Base-by-base conservation (phyloP, 92 coral and sea anemone species). In the Porites evermanni region DNA sequence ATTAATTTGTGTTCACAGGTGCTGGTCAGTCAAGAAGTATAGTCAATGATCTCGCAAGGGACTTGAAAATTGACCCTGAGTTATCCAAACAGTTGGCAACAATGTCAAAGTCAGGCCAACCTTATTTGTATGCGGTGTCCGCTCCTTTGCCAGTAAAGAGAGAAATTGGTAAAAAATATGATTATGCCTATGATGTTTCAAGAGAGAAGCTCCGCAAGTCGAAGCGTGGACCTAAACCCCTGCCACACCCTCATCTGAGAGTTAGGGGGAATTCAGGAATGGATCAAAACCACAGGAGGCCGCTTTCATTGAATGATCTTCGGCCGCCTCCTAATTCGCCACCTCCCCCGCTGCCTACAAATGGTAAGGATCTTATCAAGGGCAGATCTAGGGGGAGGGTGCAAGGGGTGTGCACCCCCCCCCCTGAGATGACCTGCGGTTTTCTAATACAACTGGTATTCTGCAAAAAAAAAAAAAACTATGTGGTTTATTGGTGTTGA, bases 51-150 rank as follows among this genome's bases (percentile, higher is more conserved):
- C 86, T 95, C n/a, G 92, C 94, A 18, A 79, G 82, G 58, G 90
- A 95, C n/a, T 66, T 95, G 2, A 58, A 81, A 23, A 64, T 93
- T 8, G 91, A 95, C 26, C 95, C 98, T 47, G 94, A 83, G 60
- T 16, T 88, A 17, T 54, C 80, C 51, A 58, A 85, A 24, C 68
- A 83, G 56, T 56, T 91, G 50, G 92, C 95, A 5, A 79, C 88
- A 72, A 72, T 71, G 67, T 85, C 87, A 16, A 78, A 91, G 44
- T 83, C 87, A 9, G 65, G 84, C 20, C 87, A 77, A 26, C 78
- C 94, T 6, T 89, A 87, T 59, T 74, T 94, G 23, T 92, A 94
- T 44, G 95, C 98, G 1, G 90, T 94, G 70, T 90, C 98, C 2
- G 78, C 93, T 6, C 89, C 70, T 23, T 51, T 77, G 17, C 18